Evolutionary conservation across 1,140 invertebrate species (phyloP), one percentile per base, ranked within the genome.

Genomic region (Brachionus paranguensis): DNA sequence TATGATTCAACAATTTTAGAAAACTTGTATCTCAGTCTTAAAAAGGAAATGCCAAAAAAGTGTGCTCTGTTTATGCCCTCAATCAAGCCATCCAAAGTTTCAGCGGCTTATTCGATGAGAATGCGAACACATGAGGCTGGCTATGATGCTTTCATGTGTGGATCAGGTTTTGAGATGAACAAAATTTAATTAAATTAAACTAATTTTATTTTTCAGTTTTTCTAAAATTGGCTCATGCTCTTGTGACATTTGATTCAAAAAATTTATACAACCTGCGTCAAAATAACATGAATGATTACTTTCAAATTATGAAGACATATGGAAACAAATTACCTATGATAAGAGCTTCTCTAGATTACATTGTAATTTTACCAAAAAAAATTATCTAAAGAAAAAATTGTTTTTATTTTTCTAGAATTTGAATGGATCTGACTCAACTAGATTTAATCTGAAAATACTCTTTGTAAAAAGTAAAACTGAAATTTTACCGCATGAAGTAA

Each of bases 121-220:
- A 85, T 87, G 87, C 17, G 29, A 12, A 92, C 91, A 85, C 94
- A 94, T 86, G 91, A 93, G 86, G 93, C 94, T 14, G 93, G 93
- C 0, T 94, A 92, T 91, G 94, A 94, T 89, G 92, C 93, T 0
- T 94, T 91, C 87, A 92, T 92, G 86, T 90, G 93, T 85, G 93
- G 93, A 86, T 92, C 88, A 85, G 90, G 92, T 89, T 85, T 86
- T 83, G 78, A 65, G 41, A 74, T 64, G 78, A 17, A 84, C 41
- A 4, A 47, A 27, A 29, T 50, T n/a, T n/a, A 43, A 81, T 43
- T 68, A 53, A 84, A 84, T 72, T 29, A 47, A 12, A 24, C 27
- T 37, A 20, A 84, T 20, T 74, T 78, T 84, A 37, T 37, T 78
- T 45, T 45, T 81, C 72, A 87, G 86, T 84, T n/a, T 93, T 92